A percentile compares a stretch with the other conserved stretches of the same genome.
These are phyloP conservation scores for Odocoileus virginianus DNA, from an alignment of 2,113 vertebrate species.

Conservation along the genomic window DNA sequence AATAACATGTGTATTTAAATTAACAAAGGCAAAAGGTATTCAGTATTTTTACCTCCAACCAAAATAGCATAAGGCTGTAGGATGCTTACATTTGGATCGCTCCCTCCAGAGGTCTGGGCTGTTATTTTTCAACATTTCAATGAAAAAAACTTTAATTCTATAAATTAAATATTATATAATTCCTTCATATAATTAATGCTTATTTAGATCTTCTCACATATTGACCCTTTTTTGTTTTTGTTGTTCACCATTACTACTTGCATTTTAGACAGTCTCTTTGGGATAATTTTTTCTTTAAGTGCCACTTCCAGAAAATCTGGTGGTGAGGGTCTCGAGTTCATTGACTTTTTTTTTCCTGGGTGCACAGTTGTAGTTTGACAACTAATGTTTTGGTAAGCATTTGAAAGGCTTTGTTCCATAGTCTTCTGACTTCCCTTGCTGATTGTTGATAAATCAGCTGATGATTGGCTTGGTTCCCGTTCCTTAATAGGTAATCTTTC, in stretches of 20 bases:
- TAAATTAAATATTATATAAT: neutral
- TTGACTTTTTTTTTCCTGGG: neutral
- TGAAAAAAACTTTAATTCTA: neutral
- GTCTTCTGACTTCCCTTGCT: neutral
- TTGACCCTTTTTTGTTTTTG: neutral
- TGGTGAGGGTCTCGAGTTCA: conserved; percentile 35
- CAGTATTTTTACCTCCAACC: neutral
- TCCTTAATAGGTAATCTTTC: neutral
- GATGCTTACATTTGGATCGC: neutral
- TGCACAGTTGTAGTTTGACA: neutral
- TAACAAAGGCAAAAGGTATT: neutral
- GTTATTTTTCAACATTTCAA: neutral
- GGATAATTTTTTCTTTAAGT: conserved; percentile 9
- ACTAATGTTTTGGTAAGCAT: neutral
- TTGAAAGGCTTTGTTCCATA: neutral
- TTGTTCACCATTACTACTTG: neutral
- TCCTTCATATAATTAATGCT: neutral
- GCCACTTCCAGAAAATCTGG: conserved; percentile 10
- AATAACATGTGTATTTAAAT: neutral
- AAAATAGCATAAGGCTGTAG: neutral
- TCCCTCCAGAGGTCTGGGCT: neutral
- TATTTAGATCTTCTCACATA: neutral
- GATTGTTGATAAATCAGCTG: neutral
- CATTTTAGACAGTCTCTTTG: conserved; percentile 16
- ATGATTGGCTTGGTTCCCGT: neutral